Percentiles rank a stretch among this genome's conserved stretches.
Evolutionary conservation across 2,113 vertebrate genomes (phyloP).

Genomic region (Emydocephalus ijimae): DNA sequence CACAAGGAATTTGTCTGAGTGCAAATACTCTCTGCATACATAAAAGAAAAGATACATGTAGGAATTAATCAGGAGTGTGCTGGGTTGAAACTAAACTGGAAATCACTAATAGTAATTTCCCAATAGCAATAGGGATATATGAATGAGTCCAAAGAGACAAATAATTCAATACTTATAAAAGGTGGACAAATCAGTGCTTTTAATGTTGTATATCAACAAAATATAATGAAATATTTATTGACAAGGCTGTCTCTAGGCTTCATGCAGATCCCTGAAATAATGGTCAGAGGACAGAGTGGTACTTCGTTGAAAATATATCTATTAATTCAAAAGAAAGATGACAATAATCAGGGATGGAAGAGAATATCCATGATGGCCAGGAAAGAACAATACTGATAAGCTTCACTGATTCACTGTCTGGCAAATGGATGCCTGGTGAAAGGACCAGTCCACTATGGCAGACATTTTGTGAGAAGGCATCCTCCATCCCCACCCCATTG

Average conservation of each 20-base stretch:
- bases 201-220: neutral
- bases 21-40: no score
- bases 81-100: neutral
- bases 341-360: neutral
- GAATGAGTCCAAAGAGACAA: neutral
- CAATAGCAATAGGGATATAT: neutral
- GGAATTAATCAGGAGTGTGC: neutral
- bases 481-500: neutral
- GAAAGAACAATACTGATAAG: neutral
- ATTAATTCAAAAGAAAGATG: neutral
- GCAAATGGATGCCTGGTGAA: neutral
- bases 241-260: neutral
- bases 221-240: neutral
- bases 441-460: neutral
- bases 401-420: neutral
- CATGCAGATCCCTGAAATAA: neutral
- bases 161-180: neutral
- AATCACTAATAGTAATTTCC: neutral
- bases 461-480: neutral
- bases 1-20: no score
- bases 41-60: neutral
- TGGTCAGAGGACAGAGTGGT: neutral
- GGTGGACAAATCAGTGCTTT: neutral
- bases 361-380: neutral
- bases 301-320: neutral